Percentiles rank a stretch among this genome's conserved stretches.
phyloP scores from a whole-genome alignment of 2,113 vertebrate species.

The Erythrocebus patas region DNA sequence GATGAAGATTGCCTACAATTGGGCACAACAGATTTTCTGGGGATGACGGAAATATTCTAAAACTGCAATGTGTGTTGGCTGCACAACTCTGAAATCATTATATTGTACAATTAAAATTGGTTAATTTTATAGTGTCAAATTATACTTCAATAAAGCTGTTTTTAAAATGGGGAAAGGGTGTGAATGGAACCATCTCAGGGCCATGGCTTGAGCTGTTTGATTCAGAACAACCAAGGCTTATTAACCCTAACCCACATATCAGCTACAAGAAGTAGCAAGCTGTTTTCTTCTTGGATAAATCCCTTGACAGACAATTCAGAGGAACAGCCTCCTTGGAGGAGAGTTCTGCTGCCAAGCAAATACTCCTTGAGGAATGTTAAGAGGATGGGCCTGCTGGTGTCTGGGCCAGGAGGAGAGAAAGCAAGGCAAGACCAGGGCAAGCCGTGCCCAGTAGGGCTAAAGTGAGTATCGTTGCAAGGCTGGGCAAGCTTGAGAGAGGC shows the following conservation, averaged over 20 bases:
- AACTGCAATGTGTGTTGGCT: background rate
- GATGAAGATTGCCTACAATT: background rate
- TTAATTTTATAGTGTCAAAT: background rate
- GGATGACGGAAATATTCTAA: background rate
- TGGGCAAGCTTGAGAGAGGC: background rate
- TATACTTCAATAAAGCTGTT: background rate
- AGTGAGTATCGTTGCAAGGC: accelerated
- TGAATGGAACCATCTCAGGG: background rate
- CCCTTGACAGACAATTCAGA: background rate
- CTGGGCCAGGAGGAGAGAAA: background rate
- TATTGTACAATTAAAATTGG: background rate
- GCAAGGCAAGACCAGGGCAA: background rate
- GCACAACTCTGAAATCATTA: background rate
- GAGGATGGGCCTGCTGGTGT: background rate
- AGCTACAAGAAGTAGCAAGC: background rate
- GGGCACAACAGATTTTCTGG: background rate
- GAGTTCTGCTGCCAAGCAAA: background rate
- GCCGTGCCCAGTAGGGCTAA: background rate
- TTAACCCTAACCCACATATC: background rate
- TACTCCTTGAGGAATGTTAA: background rate
- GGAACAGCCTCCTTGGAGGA: background rate
- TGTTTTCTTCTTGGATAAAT: slow-evolving; percentile 32
- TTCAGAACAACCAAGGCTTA: background rate
- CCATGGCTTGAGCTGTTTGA: background rate
- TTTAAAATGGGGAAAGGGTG: background rate